Evolutionary conservation across 2,888 invertebrate species (phyloP), one percentile per base, ranked within the genome.

Genomic region (Xestia ashworthii): DNA sequence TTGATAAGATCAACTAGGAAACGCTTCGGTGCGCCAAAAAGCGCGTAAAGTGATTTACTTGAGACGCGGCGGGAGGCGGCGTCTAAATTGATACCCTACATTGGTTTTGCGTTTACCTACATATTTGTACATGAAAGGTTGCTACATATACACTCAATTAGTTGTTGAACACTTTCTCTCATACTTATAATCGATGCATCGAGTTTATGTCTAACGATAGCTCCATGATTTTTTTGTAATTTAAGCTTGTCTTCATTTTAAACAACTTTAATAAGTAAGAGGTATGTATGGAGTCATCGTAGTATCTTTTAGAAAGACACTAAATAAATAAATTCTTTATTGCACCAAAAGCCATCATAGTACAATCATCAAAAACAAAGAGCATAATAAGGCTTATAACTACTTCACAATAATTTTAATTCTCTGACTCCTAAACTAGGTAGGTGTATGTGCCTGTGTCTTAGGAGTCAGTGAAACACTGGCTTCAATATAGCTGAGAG

Each of bases 1-100:
- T 44, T 73, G 76, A 81, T 81, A 65, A 38, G 62, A 78, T 70
- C 79, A 79, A 76, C 78, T 73, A 55, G 41, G 67, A 68, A 74
- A 74, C 55, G 70, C 70, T 74, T 67, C 74, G 41, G 46, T 62
- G 76, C 46, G 72, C 48, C 41, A 65, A 68, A 77, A n/a, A 81
- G 53, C 76, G 74, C 62, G 75, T 60, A 68, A 85, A 74, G 66
- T 80, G 71, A 80, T 83, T 76, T 73, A 41, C 62, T 48, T 19
- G 41, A 55, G 74, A 68, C 22, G 50, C 12, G 66, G n/a, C 1
- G 62, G 67, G 72, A 72, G 66, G 53, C 58, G 70, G 48, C 71
- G 74, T 82, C 76, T 64, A 83, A 83, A 46, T 79, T 62, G 25
- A 69, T 69, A 78, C 58, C n/a, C 22, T 38, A 19, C 25, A 19